Conservation (phyloP, 2,888 invertebrate species). For the Rotaria socialis region DNA sequence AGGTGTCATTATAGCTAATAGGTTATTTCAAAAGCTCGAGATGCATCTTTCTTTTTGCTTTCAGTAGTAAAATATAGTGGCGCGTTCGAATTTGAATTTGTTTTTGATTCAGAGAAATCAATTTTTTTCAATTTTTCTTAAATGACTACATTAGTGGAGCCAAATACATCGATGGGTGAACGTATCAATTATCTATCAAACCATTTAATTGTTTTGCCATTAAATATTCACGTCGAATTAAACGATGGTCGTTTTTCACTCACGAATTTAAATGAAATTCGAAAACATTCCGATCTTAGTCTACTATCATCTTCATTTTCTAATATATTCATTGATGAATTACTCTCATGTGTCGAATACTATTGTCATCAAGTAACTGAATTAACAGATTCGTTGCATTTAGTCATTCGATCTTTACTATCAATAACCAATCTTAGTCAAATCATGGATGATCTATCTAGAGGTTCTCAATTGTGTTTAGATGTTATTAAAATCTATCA, state of each 20-base stretch:
- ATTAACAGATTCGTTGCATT: background rate
- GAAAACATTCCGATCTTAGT: background rate
- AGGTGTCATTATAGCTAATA: too few relatives aligned
- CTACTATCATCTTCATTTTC: background rate
- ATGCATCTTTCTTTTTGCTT: too few relatives aligned
- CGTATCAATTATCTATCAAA: background rate
- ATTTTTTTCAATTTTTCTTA: too few relatives aligned
- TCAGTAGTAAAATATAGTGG: too few relatives aligned
- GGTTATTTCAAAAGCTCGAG: too few relatives aligned
- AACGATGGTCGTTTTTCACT: background rate
- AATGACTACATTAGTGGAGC: too few relatives aligned
- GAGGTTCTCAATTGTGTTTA: constrained; percentile 4
- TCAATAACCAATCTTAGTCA: background rate
- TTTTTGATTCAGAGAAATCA: too few relatives aligned
- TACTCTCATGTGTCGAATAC: background rate
- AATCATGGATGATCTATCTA: background rate
- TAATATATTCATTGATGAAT: background rate
- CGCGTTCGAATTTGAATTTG: too few relatives aligned
- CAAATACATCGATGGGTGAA: background rate
- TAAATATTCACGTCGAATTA: background rate
- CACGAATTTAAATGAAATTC: background rate
- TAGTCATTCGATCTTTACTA: background rate
- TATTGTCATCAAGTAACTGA: background rate
- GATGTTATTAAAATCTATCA: background rate
- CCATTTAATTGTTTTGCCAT: background rate